Conservation (phyloP, 1,140 invertebrate genomes). For the Littorina saxatilis region DNA sequence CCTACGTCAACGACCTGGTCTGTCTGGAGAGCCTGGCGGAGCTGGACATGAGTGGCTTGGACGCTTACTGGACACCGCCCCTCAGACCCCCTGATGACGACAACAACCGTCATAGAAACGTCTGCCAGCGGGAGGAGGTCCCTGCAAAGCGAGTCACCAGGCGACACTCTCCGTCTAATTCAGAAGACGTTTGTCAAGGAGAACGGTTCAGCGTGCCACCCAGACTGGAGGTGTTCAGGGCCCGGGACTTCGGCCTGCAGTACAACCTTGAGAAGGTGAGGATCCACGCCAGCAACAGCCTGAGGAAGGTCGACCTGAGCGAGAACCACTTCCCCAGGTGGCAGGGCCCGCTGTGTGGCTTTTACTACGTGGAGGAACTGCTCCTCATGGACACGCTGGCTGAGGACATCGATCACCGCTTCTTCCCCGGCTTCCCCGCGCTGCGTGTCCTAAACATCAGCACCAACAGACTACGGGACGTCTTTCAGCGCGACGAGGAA, state of each 20-base stretch:
- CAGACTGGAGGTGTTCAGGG: constrained; percentile 12
- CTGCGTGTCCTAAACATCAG: constrained; percentile 33
- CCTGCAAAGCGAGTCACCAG: neutral
- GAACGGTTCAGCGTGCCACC: constrained; percentile 36
- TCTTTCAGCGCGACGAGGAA: neutral
- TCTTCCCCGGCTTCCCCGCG: constrained; percentile 40
- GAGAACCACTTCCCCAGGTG: constrained; percentile 34
- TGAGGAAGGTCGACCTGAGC: neutral
- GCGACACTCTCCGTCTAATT: neutral
- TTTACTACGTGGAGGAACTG: constrained; percentile 29
- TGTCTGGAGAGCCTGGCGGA: constrained; percentile 11
- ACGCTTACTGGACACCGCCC: constrained; percentile 23
- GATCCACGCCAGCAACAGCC: constrained; percentile 15
- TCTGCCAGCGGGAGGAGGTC: neutral
- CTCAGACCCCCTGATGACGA: neutral
- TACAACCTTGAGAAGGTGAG: constrained; percentile 19
- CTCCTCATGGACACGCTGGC: constrained; percentile 26
- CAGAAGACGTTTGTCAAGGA: neutral
- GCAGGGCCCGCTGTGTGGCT: constrained; percentile 37
- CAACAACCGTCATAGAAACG: neutral
- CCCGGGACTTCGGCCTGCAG: constrained; percentile 33
- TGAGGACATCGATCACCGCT: constrained; percentile 20
- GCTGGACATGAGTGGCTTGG: neutral
- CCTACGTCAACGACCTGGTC: constrained; percentile 15
- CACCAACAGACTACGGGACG: constrained; percentile 34